Evolutionary conservation across 2,113 vertebrate genomes (phyloP), one percentile per base, ranked within the genome.

Genomic region (Tragelaphus buxtoni): DNA sequence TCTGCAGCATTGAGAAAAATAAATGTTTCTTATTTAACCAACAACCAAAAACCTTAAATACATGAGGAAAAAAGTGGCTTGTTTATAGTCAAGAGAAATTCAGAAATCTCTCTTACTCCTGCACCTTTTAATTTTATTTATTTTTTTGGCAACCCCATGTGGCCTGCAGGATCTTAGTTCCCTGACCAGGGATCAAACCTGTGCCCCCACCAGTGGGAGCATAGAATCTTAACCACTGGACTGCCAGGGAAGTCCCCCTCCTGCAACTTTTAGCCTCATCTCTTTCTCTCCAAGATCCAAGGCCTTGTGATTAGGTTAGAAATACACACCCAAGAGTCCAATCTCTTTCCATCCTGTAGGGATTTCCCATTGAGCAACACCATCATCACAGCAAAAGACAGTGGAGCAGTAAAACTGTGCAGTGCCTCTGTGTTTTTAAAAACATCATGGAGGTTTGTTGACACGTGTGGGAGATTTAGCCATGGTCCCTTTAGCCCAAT

Each of bases 261-360:
- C 17, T 32, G 18, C 32, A 32, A 9, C 35, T 39, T 61, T 20
- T 20, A 61, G 56, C 30, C 28, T 53, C 9, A 0, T 69, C 51
- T 77, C 7, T 35, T 89, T 35, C 17, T 55, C 22, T 14, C 24
- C 45, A 35, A 49, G 45, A 61, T 61, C 39, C 32, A 16, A 45
- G 51, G 32, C 32, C 17, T 39, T 35, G 1, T 9, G 7, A 13
- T 12, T 10, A 28, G 16, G 22, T 42, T 24, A 17, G 47, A 24
- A 16, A 20, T 4, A 8, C 26, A 30, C 2, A 0, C 22, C 18
- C 20, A 32, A 39, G 35, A 45, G n/a, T n/a, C 47, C 4, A 1
- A 13, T 82, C 39, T 30, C 49, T 58, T 45, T 11, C 22, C 10
- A 0, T 16, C 30, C 80, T 39, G 2, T 30, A 7, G 32, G 51